Evolutionary conservation across 2,113 vertebrate species (phyloP).

Genomic region (Malurus cyaneus): DNA sequence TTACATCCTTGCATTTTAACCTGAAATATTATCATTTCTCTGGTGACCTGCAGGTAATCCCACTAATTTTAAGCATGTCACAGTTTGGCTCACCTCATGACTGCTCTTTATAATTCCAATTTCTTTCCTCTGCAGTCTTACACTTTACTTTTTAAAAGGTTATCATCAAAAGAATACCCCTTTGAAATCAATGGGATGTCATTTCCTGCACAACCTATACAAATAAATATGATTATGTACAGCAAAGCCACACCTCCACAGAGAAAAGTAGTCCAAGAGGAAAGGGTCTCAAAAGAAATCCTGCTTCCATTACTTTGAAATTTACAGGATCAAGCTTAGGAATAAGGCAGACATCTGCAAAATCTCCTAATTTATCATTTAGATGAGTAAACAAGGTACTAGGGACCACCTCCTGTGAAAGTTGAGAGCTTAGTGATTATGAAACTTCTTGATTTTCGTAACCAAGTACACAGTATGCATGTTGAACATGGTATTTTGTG

Average conservation of each 20-base stretch:
- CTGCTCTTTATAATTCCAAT: not conserved
- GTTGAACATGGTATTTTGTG: not conserved
- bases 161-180: not conserved
- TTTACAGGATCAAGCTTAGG: not conserved
- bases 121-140: not conserved
- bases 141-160: not conserved
- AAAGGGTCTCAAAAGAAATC: not conserved
- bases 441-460: not conserved
- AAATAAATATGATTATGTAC: not conserved
- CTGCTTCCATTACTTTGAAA: not conserved
- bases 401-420: not conserved
- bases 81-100: not conserved
- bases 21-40: not conserved
- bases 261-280: not conserved
- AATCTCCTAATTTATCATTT: not conserved
- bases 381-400: not conserved
- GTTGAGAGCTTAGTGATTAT: not conserved
- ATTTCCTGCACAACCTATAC: not conserved
- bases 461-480: not conserved
- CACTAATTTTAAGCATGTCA: not conserved
- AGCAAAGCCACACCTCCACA: rapidly evolving
- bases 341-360: not conserved
- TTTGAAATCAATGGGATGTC: not conserved
- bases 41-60: not conserved
- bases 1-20: not conserved